A percentile compares a stretch with the other conserved stretches of the same genome.
Conservation (phyloP, 2,888 invertebrate genomes). For the Lissonota sp. region DNA sequence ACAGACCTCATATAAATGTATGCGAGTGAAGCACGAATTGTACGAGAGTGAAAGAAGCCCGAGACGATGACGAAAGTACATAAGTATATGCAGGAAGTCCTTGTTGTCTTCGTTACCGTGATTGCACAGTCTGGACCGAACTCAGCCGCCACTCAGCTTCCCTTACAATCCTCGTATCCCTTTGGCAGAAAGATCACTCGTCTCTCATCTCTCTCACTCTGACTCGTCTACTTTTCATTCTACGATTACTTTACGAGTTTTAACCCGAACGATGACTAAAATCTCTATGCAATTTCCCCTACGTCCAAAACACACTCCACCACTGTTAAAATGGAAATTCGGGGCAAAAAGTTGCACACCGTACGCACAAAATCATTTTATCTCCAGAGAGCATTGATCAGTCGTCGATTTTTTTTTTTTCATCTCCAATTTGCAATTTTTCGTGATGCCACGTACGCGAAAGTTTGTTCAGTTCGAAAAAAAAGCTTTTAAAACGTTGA, state of each 20-base stretch:
- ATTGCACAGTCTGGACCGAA: slow-evolving; percentile 70
- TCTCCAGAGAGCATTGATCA: too few relatives aligned
- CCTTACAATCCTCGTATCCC: neutral
- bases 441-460: too few relatives aligned
- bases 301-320: slow-evolving; percentile 27
- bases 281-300: too few relatives aligned
- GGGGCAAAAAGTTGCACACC: slow-evolving; percentile 50
- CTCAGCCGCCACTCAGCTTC: slow-evolving; percentile 33
- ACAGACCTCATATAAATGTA: slow-evolving; percentile 26
- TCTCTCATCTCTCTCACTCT: slow-evolving; percentile 14
- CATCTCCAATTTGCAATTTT: too few relatives aligned
- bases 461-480: neutral
- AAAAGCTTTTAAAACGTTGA: slow-evolving; percentile 53
- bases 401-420: slow-evolving; percentile 21
- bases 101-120: slow-evolving; percentile 79
- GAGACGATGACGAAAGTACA: slow-evolving; percentile 34
- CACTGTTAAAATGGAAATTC: slow-evolving; percentile 30
- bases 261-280: slow-evolving; percentile 40
- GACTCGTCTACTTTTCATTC: slow-evolving; percentile 11
- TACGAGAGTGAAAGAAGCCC: slow-evolving; percentile 32
- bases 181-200: too few relatives aligned
- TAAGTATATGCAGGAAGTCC: slow-evolving; percentile 76
- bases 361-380: too few relatives aligned
- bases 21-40: slow-evolving; percentile 33
- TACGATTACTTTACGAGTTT: slow-evolving; percentile 23